A percentile compares a stretch with the other conserved stretches of the same genome.
These are phyloP conservation scores for Idris sp. DNA, from an alignment of 1,140 invertebrate genomes.

Conservation along the genomic window DNA sequence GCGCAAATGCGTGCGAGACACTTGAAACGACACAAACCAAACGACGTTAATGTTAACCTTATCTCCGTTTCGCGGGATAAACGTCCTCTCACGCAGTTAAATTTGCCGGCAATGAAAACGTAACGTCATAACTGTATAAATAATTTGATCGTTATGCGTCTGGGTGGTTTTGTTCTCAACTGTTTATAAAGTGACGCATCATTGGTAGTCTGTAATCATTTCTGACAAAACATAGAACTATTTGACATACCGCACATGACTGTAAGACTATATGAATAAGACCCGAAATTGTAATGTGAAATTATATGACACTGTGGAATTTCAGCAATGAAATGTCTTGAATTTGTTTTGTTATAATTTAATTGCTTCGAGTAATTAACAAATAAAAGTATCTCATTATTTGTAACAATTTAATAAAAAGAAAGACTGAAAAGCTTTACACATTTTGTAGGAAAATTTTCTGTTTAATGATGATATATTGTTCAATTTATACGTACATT, in stretches of 20 bases:
- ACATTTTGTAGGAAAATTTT: too few relatives aligned
- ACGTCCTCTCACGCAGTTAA: slow-evolving; percentile 9
- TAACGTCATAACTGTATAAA: slow-evolving; percentile 40
- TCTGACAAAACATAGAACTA: slow-evolving; percentile 39
- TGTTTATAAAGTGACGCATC: slow-evolving; percentile 32
- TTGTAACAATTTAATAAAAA: too few relatives aligned
- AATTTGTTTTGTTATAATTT: not conserved
- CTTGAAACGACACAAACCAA: slow-evolving; percentile 24
- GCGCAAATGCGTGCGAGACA: slow-evolving; percentile 4
- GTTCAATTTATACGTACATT: too few relatives aligned
- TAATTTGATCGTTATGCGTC: slow-evolving; percentile 24
- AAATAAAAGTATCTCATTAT: too few relatives aligned
- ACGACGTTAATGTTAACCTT: slow-evolving; percentile 5
- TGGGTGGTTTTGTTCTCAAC: slow-evolving; percentile 19
- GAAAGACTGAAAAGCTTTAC: too few relatives aligned
- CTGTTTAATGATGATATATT: too few relatives aligned
- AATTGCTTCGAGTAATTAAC: not conserved
- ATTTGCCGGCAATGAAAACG: slow-evolving; percentile 23
- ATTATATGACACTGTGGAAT: slow-evolving; percentile 29
- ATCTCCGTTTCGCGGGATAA: slow-evolving; percentile 11
- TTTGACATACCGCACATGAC: slow-evolving; percentile 32
- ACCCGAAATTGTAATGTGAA: not conserved
- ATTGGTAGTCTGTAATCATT: slow-evolving; percentile 39
- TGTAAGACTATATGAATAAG: slow-evolving; percentile 35
- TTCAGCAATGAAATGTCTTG: not conserved